A percentile compares a stretch with the other conserved stretches of the same genome.
phyloP scores from a whole-genome alignment of 30 jellyfish, hydroid and myxozoan species.

The Turritopsis dohrnii region DNA sequence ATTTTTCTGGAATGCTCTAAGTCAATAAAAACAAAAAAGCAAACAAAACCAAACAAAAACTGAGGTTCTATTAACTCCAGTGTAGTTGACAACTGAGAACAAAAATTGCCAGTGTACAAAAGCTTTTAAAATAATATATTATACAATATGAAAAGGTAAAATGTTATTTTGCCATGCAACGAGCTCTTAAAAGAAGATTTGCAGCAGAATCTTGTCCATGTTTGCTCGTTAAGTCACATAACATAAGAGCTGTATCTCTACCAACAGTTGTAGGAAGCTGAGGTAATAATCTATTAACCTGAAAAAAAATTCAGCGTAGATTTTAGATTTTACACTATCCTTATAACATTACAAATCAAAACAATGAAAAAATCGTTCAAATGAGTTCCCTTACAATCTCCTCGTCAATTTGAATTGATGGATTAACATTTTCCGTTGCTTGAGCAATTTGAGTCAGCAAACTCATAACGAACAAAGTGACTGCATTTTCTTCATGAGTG shows the following conservation, averaged over 20 bases:
- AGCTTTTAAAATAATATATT: not conserved
- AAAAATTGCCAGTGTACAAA: not conserved
- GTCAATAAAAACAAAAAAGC: too few species aligned
- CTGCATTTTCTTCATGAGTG: slow-evolving; percentile 8
- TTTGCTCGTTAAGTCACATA: slow-evolving; percentile 25
- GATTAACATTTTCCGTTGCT: not conserved
- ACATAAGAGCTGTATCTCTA: slow-evolving; percentile 22
- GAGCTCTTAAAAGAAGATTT: not conserved
- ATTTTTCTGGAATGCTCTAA: too few species aligned
- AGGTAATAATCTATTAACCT: slow-evolving; percentile 8
- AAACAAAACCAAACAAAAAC: too few species aligned
- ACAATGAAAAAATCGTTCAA: not conserved
- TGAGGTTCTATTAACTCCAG: too few species aligned
- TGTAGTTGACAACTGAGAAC: too few species aligned
- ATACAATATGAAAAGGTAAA: not conserved
- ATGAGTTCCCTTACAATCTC: not conserved
- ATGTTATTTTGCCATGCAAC: not conserved
- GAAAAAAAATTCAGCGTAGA: not conserved
- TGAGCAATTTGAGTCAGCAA: not conserved
- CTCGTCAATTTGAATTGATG: not conserved
- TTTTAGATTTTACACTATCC: too few species aligned
- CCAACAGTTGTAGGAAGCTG: not conserved
- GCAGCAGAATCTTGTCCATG: slow-evolving; percentile 31
- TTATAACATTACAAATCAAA: not conserved
- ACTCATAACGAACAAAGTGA: not conserved